These are phyloP conservation scores for Drosophila jambulina DNA, from an alignment of 1,140 invertebrate species.

Conservation along the genomic window DNA sequence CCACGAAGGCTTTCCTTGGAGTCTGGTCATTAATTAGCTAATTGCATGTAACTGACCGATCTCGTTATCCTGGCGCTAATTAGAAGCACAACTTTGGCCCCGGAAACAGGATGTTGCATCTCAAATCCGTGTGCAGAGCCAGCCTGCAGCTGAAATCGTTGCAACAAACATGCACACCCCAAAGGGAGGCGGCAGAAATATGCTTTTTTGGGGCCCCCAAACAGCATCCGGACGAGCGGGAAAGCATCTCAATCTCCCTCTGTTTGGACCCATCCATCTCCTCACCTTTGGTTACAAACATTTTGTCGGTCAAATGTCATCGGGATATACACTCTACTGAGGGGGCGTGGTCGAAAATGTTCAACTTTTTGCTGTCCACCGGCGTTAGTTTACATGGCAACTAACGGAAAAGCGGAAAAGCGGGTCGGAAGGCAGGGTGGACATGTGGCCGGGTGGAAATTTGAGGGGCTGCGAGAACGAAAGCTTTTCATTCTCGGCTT, in stretches of 20 bases:
- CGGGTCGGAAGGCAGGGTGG: background rate
- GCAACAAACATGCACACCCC: background rate
- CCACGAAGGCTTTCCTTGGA: background rate
- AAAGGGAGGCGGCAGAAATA: background rate
- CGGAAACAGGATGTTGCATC: conserved; percentile 20
- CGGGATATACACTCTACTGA: conserved; percentile 12
- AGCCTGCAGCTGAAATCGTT: conserved; percentile 5
- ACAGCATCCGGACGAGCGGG: background rate
- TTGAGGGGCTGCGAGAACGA: conserved; percentile 18
- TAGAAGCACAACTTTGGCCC: conserved; percentile 9
- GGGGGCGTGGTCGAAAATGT: conserved; percentile 42
- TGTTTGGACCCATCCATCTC: conserved; percentile 7
- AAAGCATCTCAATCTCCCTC: conserved; percentile 6
- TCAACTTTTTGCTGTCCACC: conserved; percentile 31
- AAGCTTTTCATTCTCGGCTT: conserved; percentile 76
- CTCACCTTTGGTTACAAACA: conserved; percentile 30
- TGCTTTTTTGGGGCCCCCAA: conserved; percentile 1
- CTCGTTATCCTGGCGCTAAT: conserved; percentile 31
- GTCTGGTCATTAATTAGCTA: conserved; percentile 40
- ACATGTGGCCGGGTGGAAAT: background rate
- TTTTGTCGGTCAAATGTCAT: conserved; percentile 61
- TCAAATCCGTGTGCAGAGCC: background rate
- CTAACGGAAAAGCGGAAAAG: conserved; percentile 23
- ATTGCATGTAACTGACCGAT: conserved; percentile 39
- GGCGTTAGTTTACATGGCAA: conserved; percentile 61